Evolutionary conservation across 1,140 invertebrate species (phyloP), one percentile per base, ranked within the genome.

Genomic region (Pentalonia nigronervosa): DNA sequence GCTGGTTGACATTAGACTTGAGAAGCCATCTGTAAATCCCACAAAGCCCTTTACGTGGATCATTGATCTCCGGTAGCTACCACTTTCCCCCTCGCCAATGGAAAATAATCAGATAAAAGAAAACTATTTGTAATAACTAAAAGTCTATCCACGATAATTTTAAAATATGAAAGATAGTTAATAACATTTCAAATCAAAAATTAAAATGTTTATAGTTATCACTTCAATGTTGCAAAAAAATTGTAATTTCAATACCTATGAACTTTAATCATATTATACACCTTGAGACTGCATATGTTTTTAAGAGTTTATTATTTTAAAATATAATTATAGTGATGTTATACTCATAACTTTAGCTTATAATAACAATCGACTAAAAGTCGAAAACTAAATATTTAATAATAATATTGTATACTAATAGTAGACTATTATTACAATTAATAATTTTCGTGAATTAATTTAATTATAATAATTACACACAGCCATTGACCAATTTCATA

Each of bases 11-110:
- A 9, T 56, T 6, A 36, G 8, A 20, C 48, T 25, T 89, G 88
- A 89, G 34, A 56, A 89, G 88, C 48, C 23, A 89, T 89, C 48
- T 56, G 50, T 89, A 89, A 89, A 56, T 89, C 50, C 34, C 21
- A 56, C 50, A 25, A 36, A 34, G 34, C 14, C 4, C 25, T 89
- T 56, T n/a, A 53, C 21, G 20, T 89, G 34, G 34, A 53, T 89
- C 88, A 56, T 20, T 34, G 25, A 23, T 36, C 9, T 34, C 88
- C 9, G 23, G 21, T 2, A 41, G 4, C 41, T 41, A 56, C n/a
- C 30, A 23, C n/a, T 88, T 34, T 88, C 17, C 7, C 8, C 9
- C 20, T 36, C 87, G 1, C 9, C n/a, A 21, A 1, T 45, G 11
- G 41, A 86, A 86, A 47, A 87, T 47, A 47, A 87, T 48, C 2